Evolutionary conservation across 2,888 invertebrate species (phyloP), one percentile per base, ranked within the genome.

Genomic region (Phlogophora meticulosa): DNA sequence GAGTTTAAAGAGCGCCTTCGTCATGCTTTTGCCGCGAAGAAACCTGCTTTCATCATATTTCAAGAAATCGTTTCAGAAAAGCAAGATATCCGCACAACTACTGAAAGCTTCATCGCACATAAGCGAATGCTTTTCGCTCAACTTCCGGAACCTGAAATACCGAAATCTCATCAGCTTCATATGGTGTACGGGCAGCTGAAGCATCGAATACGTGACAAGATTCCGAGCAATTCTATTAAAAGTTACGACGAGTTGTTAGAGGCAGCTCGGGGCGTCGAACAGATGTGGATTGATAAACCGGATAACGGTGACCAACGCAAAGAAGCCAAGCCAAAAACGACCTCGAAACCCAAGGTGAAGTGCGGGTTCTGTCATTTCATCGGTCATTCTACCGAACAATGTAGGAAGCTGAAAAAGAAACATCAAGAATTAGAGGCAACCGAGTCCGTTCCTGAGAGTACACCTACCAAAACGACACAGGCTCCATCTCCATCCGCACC

Each of bases 101-200:
- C n/a, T n/a, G n/a, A n/a, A n/a, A n/a, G n/a, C n/a, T n/a, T n/a
- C n/a, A n/a, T n/a, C n/a, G n/a, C n/a, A n/a, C n/a, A n/a, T n/a
- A n/a, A n/a, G n/a, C n/a, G n/a, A n/a, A n/a, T n/a, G n/a, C n/a
- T n/a, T n/a, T n/a, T n/a, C n/a, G n/a, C n/a, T n/a, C n/a, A n/a
- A n/a, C n/a, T n/a, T n/a, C n/a, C n/a, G n/a, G n/a, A n/a, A n/a
- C n/a, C n/a, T n/a, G n/a, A n/a, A n/a, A 43, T 56, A 7, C 43
- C 64, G 2, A 60, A 64, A 49, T 34, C 60, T 7, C 60, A 70
- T n/a, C 64, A 70, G 11, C 13, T 72, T 0, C 53, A 60, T 7
- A 53, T 68, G 53, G 11, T 53, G 3, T 68, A 63, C 11, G 70
- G 64, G 0, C 60, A 22, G 11, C n/a, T 65, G 17, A 24, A 36